Conservation (phyloP, 2,113 vertebrate genomes). For the Peromyscus maniculatus region DNA sequence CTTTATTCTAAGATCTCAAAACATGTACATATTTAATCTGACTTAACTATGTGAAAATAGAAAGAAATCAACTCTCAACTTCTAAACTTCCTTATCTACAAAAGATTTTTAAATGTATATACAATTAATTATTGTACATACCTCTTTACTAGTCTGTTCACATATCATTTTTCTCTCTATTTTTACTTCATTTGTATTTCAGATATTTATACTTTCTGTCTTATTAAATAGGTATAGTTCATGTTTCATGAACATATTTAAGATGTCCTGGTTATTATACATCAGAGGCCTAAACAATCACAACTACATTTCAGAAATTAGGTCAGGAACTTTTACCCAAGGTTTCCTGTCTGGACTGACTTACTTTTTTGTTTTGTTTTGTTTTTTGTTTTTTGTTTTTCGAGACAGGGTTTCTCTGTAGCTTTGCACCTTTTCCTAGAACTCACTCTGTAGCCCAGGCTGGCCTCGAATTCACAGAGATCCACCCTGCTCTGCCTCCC, state of each 20-base stretch:
- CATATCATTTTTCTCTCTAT: neutral
- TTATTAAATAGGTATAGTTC: slow-evolving; percentile 12
- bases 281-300: slow-evolving; percentile 12
- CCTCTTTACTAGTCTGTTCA: neutral
- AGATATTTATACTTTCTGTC: slow-evolving; percentile 43
- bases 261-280: slow-evolving; percentile 10
- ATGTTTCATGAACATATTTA: slow-evolving; percentile 53
- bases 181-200: slow-evolving; percentile 51
- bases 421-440: too few species aligned
- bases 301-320: slow-evolving; percentile 10
- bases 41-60: slow-evolving; percentile 25
- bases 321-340: neutral
- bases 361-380: too few species aligned
- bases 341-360: neutral
- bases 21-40: neutral
- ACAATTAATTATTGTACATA: neutral
- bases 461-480: too few species aligned
- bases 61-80: slow-evolving; percentile 18
- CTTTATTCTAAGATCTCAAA: slow-evolving; percentile 58
- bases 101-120: neutral
- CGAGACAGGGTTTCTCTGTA: too few species aligned
- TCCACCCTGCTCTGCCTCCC: too few species aligned
- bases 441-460: too few species aligned
- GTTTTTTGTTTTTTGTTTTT: too few species aligned
- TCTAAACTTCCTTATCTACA: slow-evolving; percentile 9